Conservation (phyloP, 2,888 invertebrate genomes). For the Himalopsyche kuldschensis region DNA sequence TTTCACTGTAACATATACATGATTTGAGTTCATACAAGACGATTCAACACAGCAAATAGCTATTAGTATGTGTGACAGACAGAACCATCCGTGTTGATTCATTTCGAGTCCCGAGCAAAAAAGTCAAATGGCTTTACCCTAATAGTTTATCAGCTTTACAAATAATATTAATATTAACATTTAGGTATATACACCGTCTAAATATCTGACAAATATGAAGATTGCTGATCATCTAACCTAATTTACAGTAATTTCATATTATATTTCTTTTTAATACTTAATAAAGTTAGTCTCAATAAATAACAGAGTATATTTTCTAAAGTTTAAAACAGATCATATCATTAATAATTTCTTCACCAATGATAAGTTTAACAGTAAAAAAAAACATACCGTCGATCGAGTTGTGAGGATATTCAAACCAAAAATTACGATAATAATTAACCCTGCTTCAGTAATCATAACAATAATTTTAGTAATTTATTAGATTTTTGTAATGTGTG, state of each 20-base stretch:
- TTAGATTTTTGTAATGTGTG: neutral
- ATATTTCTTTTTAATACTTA: neutral
- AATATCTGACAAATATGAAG: neutral
- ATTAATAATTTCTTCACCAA: neutral
- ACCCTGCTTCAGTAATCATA: neutral
- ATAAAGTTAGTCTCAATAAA: slow-evolving; percentile 1
- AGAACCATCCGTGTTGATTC: no score
- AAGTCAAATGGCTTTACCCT: neutral
- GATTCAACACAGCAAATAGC: neutral
- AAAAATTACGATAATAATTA: neutral
- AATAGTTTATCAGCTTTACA: neutral
- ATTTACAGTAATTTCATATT: neutral
- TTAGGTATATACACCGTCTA: neutral
- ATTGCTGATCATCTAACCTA: neutral
- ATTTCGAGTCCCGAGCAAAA: neutral
- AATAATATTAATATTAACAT: neutral
- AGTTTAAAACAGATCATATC: neutral
- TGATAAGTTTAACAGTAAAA: neutral
- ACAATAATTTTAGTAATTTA: neutral
- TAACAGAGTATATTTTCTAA: neutral
- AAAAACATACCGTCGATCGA: neutral
- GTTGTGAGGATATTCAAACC: neutral
- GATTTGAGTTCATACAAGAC: no score
- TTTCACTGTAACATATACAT: no score
- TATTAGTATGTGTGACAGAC: no score